phyloP scores from a whole-genome alignment of 2,113 vertebrate species.

The Varanus salvator region DNA sequence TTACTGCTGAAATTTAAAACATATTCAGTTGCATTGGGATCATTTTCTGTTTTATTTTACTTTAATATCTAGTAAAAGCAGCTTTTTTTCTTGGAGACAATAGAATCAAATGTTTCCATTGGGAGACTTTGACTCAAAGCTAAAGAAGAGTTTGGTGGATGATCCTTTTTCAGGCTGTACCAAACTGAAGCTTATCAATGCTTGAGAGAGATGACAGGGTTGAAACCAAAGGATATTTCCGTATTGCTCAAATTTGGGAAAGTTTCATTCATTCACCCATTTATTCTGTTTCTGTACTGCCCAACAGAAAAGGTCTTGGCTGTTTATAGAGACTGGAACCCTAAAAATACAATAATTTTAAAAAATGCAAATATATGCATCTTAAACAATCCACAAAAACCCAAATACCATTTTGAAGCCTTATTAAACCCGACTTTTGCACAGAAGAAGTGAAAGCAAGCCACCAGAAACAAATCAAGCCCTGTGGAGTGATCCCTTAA shows the following conservation, averaged over 20 bases:
- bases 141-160: neutral
- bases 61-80: conserved; percentile 39
- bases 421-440: neutral
- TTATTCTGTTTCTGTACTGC: neutral
- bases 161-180: neutral
- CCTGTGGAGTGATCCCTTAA: neutral
- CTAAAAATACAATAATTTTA: no score
- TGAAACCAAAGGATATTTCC: neutral
- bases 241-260: neutral
- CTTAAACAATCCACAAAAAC: no score
- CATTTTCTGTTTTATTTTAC: conserved; percentile 15
- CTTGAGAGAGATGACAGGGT: neutral
- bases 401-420: no score
- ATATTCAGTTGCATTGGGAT: neutral
- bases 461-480: neutral
- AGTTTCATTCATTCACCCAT: neutral
- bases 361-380: no score
- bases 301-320: no score
- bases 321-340: no score
- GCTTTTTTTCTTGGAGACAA: conserved; percentile 14
- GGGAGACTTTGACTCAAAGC: conserved; percentile 11
- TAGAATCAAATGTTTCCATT: conserved; percentile 27
- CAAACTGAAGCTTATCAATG: neutral
- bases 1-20: conserved; percentile 25
- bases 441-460: neutral